phyloP scores from a whole-genome alignment of 2,888 invertebrate genomes.

The Plemyria rubiginata region DNA sequence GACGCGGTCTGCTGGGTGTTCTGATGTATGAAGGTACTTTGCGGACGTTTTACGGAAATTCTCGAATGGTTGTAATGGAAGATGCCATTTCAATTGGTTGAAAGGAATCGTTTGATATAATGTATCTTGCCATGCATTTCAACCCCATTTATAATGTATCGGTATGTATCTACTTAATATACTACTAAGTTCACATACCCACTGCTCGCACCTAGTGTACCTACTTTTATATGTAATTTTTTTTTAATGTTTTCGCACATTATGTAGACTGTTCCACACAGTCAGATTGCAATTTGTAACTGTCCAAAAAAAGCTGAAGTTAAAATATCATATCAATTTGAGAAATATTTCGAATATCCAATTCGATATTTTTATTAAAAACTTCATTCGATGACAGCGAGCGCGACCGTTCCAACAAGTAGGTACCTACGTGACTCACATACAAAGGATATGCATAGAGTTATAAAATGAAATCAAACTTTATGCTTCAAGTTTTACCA shows the following conservation, averaged over 20 bases:
- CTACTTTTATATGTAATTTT: no score
- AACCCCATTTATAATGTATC: neutral
- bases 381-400: slow-evolving; percentile 20
- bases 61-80: slow-evolving; percentile 32
- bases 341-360: slow-evolving; percentile 17
- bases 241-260: no score
- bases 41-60: slow-evolving; percentile 40
- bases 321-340: slow-evolving; percentile 13
- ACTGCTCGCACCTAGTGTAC: no score
- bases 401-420: slow-evolving; percentile 21
- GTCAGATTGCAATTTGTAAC: neutral
- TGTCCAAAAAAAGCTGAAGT: slow-evolving; percentile 5
- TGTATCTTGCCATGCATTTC: slow-evolving; percentile 1
- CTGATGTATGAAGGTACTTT: slow-evolving; percentile 44
- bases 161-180: neutral
- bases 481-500: slow-evolving; percentile 11
- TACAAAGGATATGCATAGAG: slow-evolving; percentile 8
- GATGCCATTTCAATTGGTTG: slow-evolving; percentile 22
- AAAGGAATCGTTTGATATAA: slow-evolving; percentile 15
- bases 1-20: slow-evolving; percentile 43
- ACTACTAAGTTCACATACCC: no score
- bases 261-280: no score
- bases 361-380: slow-evolving; percentile 25
- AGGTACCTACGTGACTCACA: slow-evolving; percentile 23
- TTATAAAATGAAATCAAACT: slow-evolving; percentile 19